Conservation (phyloP, 2,113 vertebrate species). For the Chitala chitala region DNA sequence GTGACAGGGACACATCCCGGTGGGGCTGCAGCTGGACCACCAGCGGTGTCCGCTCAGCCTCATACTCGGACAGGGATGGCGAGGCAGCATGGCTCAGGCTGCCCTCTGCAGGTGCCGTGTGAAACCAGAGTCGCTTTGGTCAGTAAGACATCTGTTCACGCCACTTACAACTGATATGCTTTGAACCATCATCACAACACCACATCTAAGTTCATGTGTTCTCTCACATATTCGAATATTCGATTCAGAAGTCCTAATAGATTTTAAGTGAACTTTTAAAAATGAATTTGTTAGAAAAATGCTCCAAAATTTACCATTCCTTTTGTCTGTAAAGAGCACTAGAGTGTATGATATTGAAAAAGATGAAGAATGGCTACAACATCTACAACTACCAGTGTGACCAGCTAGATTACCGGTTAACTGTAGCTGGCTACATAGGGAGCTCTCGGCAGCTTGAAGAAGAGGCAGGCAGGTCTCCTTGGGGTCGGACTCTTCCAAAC, state of each 20-base stretch:
- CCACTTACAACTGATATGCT: no score
- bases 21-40: constrained; percentile 75
- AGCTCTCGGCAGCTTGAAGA: constrained; percentile 73
- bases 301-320: no score
- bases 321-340: neutral
- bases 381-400: neutral
- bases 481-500: constrained; percentile 78
- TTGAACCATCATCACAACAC: no score
- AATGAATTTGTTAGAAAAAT: no score
- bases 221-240: no score
- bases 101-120: constrained; percentile 61
- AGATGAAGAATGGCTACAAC: neutral
- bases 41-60: constrained; percentile 68
- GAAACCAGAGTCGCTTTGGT: neutral
- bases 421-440: constrained; percentile 81
- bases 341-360: neutral
- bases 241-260: no score
- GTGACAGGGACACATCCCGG: constrained; percentile 61
- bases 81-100: constrained; percentile 61
- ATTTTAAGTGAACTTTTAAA: no score
- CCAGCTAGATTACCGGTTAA: constrained; percentile 74
- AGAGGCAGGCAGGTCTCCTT: constrained; percentile 84
- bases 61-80: constrained; percentile 57
- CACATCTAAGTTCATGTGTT: no score
- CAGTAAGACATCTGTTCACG: no score